Evolutionary conservation across 2,797 vertebrate species (phyloP).

Genomic region (Geotrypetes seraphini): DNA sequence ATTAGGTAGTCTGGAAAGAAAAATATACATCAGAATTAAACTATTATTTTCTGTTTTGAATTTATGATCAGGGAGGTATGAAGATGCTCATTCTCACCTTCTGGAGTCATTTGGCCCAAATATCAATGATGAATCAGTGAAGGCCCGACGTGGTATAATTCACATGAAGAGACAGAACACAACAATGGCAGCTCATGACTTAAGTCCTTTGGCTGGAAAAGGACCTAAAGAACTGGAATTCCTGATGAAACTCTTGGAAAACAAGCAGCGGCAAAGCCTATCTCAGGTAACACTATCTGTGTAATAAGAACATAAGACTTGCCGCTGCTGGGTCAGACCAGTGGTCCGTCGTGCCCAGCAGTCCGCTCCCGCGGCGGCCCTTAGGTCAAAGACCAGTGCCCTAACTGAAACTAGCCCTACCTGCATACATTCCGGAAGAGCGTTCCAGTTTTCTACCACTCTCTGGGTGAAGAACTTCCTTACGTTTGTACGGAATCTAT

Average conservation of each 20-base stretch:
- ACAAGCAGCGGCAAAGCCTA: slow-evolving; percentile 48
- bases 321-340: too few relatives aligned
- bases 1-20: too few relatives aligned
- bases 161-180: slow-evolving; percentile 60
- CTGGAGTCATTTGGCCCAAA: slow-evolving; percentile 55
- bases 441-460: too few relatives aligned
- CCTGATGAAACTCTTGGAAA: slow-evolving; percentile 63
- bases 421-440: too few relatives aligned
- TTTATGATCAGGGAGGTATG: slow-evolving; percentile 48
- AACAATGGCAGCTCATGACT: slow-evolving; percentile 43
- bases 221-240: slow-evolving; percentile 55
- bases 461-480: too few relatives aligned
- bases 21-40: neutral
- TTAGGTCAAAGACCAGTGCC: too few relatives aligned
- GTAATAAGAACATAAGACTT: too few relatives aligned
- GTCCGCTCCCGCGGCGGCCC: too few relatives aligned
- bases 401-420: too few relatives aligned
- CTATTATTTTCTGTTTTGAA: neutral
- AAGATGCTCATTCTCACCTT: slow-evolving; percentile 62
- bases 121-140: slow-evolving; percentile 51
- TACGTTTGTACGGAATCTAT: too few relatives aligned
- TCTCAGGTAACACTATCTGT: slow-evolving; percentile 67
- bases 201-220: slow-evolving; percentile 63
- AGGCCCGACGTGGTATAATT: slow-evolving; percentile 69
- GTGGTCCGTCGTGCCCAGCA: too few relatives aligned